Conservation (phyloP, 2,113 vertebrate genomes). For the Cacatua alba region DNA sequence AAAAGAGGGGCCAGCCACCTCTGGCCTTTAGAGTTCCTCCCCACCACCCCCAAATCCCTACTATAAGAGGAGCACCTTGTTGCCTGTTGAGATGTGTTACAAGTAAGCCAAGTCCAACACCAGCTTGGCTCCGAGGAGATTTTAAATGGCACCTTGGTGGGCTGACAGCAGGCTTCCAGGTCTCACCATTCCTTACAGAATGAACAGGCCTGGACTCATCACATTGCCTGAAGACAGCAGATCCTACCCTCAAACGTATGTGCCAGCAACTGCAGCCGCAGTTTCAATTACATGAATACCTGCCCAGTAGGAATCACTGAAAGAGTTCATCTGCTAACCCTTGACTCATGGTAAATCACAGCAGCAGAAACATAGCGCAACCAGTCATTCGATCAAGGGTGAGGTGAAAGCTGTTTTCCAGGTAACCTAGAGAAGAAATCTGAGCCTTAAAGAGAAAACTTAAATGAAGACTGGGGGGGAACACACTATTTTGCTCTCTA, state of each 20-base stretch:
- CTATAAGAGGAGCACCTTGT: not conserved
- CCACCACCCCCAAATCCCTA: not conserved
- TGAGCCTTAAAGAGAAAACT: not conserved
- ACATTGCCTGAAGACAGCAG: not conserved
- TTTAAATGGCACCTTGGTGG: not conserved
- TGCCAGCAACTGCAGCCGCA: fast-evolving
- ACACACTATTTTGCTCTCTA: not conserved
- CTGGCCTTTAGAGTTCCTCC: not conserved
- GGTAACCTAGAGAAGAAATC: not conserved
- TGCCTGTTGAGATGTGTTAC: not conserved
- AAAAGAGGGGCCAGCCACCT: not conserved
- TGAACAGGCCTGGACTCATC: not conserved
- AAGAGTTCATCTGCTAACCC: not conserved
- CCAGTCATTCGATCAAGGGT: not conserved
- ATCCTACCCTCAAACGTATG: fast-evolving
- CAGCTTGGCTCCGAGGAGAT: not conserved
- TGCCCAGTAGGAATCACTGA: not conserved
- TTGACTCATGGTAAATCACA: not conserved
- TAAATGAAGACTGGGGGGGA: not conserved
- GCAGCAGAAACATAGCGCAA: not conserved
- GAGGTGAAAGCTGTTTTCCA: not conserved
- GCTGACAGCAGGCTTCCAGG: not conserved
- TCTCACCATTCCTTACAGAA: not conserved
- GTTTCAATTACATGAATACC: not conserved
- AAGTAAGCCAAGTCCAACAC: not conserved